Conservation (phyloP, 2,113 vertebrate species). For the Pygoscelis antarcticus region DNA sequence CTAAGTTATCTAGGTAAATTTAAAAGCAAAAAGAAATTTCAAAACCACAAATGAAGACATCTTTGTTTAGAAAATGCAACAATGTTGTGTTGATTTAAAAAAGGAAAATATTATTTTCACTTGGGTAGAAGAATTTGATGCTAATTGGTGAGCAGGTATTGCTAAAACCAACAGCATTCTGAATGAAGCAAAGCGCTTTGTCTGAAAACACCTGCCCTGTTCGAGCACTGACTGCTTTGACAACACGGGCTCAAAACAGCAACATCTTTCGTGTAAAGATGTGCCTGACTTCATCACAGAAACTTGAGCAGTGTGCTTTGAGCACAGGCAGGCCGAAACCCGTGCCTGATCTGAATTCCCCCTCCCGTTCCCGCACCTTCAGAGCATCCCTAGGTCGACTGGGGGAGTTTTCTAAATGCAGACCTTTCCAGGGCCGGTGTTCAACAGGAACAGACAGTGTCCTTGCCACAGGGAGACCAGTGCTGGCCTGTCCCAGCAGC, state of each 20-base stretch:
- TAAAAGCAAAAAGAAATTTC: background rate
- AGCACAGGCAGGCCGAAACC: background rate
- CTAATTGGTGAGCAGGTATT: background rate
- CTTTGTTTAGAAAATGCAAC: background rate
- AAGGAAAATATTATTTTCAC: background rate
- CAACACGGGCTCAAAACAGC: background rate
- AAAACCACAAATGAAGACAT: background rate
- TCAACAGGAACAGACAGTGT: background rate
- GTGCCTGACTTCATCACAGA: background rate
- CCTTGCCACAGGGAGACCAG: background rate
- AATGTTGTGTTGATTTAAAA: background rate
- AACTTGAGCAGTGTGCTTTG: background rate
- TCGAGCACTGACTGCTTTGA: background rate
- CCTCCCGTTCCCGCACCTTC: background rate
- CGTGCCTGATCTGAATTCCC: background rate
- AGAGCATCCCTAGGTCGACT: background rate
- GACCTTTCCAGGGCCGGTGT: rapidly evolving
- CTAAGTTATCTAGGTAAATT: background rate
- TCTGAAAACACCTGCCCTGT: background rate
- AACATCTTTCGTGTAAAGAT: background rate
- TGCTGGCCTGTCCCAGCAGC: rapidly evolving
- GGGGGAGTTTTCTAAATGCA: background rate
- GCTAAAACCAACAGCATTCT: background rate
- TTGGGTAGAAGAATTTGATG: background rate
- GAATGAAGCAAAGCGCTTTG: background rate